Percentiles rank a stretch among this genome's conserved stretches.
phyloP scores from a whole-genome alignment of 2,113 vertebrate species.

The Phyllostomus discolor region DNA sequence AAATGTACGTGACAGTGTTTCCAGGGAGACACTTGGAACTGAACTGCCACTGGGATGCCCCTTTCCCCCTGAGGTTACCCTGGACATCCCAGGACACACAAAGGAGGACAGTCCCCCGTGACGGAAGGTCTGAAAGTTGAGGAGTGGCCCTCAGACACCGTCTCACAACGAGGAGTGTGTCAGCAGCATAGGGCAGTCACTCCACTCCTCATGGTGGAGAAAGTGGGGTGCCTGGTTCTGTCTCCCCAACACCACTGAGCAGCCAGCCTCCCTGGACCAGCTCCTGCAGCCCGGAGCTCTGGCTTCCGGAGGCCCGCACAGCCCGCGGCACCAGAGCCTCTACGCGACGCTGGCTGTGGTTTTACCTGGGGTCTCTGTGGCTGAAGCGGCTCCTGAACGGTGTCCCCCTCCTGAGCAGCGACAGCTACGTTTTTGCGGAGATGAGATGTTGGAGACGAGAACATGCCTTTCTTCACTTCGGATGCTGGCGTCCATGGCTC shows the following conservation, averaged over 20 bases:
- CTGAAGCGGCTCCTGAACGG: not conserved
- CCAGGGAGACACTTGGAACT: not conserved
- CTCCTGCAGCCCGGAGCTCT: not conserved
- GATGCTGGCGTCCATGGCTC: not conserved
- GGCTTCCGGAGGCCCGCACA: not conserved
- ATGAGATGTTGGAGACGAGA: not conserved
- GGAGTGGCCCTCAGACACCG: not conserved
- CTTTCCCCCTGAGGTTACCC: not conserved
- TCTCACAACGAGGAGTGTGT: not conserved
- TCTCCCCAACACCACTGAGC: accelerated
- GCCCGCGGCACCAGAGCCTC: not conserved
- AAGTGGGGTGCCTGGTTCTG: accelerated
- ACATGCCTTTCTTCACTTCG: not conserved
- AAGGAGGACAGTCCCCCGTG: not conserved
- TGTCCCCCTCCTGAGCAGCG: not conserved
- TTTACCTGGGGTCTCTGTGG: not conserved
- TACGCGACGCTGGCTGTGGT: not conserved
- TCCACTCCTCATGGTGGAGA: too few relatives aligned
- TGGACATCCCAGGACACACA: accelerated
- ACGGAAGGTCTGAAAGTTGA: not conserved
- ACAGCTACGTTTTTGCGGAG: not conserved
- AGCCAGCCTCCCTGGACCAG: not conserved
- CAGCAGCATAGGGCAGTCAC: too few relatives aligned
- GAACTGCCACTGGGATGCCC: not conserved
- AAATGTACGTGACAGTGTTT: accelerated